Conservation (phyloP, 2,888 invertebrate genomes). For the Agrochola lychnidis region DNA sequence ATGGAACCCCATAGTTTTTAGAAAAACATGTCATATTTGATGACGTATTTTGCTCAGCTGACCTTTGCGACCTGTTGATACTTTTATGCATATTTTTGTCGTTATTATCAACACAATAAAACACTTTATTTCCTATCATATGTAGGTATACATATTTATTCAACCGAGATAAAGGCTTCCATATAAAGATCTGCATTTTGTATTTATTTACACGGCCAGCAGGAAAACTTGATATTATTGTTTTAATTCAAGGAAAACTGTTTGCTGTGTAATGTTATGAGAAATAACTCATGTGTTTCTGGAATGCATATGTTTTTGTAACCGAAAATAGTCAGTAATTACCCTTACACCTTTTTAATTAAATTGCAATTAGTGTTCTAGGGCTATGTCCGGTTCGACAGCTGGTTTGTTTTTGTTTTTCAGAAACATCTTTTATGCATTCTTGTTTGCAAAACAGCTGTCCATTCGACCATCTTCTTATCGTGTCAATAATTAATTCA, state of each 20-base stretch:
- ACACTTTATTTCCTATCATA: not conserved
- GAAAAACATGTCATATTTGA: not conserved
- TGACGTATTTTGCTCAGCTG: not conserved
- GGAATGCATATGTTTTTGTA: not conserved
- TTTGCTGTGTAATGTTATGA: not conserved
- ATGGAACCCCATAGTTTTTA: not conserved
- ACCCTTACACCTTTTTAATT: not conserved
- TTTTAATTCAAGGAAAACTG: slow-evolving; percentile 61
- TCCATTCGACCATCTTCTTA: not conserved
- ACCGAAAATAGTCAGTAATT: not conserved
- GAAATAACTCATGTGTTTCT: slow-evolving; percentile 8
- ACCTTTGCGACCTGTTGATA: not conserved
- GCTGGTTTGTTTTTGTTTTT: slow-evolving; percentile 13
- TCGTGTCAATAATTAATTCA: not conserved
- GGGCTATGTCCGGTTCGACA: not conserved
- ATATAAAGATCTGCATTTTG: not conserved
- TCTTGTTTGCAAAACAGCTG: slow-evolving; percentile 27
- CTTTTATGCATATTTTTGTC: not conserved
- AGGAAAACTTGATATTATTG: slow-evolving; percentile 42
- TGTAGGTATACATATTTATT: not conserved
- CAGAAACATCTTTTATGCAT: slow-evolving; percentile 10
- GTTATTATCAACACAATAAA: not conserved
- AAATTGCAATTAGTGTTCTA: not conserved
- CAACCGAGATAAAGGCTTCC: not conserved
- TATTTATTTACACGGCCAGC: slow-evolving; percentile 6